A percentile compares a stretch with the other conserved stretches of the same genome.
These are phyloP conservation scores for Meandrusa payeni DNA, from an alignment of 2,888 invertebrate species.

Conservation along the genomic window DNA sequence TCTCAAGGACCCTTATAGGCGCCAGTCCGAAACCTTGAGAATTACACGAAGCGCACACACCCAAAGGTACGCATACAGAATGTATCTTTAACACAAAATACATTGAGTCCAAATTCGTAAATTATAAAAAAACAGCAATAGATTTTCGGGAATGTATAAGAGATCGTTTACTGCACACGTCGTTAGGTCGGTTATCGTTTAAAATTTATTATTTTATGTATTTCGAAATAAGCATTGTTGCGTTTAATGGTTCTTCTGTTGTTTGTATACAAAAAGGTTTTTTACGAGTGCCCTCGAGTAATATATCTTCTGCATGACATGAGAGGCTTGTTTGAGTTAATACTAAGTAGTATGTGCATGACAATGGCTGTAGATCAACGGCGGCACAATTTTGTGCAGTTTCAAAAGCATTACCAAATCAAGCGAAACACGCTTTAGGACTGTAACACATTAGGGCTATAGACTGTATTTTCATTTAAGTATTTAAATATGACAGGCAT, in stretches of 20 bases:
- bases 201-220: slow-evolving; percentile 1
- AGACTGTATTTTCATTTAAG: too few species aligned
- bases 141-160: background rate
- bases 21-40: slow-evolving; percentile 40
- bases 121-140: background rate
- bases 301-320: slow-evolving; percentile 3
- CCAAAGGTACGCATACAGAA: slow-evolving; percentile 1
- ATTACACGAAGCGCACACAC: background rate
- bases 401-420: slow-evolving; percentile 6
- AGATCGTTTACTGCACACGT: background rate
- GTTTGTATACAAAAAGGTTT: slow-evolving; percentile 13
- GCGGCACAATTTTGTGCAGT: background rate
- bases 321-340: slow-evolving; percentile 3
- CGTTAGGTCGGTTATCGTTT: slow-evolving; percentile 1
- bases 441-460: slow-evolving; percentile 1
- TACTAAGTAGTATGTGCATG: background rate
- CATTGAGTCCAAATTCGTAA: slow-evolving; percentile 2
- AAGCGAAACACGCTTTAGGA: slow-evolving; percentile 1
- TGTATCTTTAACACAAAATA: background rate
- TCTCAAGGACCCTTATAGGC: slow-evolving; percentile 63
- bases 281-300: slow-evolving; percentile 4
- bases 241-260: slow-evolving; percentile 1
- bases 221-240: slow-evolving; percentile 14
- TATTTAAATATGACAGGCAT: too few species aligned
- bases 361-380: background rate